Conservation (phyloP, 2,888 invertebrate species). For the Agriotes lineatus region DNA sequence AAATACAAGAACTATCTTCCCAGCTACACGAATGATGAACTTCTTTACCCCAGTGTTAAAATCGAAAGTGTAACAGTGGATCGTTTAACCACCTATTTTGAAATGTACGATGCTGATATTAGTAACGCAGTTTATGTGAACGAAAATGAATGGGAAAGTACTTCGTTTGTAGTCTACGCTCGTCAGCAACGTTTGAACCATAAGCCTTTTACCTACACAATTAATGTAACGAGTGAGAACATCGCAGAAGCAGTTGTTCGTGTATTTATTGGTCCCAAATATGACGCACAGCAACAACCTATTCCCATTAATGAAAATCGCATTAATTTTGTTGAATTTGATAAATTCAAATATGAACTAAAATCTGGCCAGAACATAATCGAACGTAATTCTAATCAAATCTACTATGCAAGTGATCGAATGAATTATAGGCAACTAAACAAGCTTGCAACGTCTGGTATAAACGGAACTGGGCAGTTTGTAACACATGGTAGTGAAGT, state of each 20-base stretch:
- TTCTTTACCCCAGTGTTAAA: constrained; percentile 72
- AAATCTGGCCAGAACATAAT: constrained; percentile 76
- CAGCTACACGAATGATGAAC: too few species aligned
- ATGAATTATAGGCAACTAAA: too few species aligned
- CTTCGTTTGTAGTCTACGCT: too few species aligned
- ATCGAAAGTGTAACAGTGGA: constrained; percentile 75
- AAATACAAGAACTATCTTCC: too few species aligned
- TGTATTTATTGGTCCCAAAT: constrained; percentile 82
- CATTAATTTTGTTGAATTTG: constrained; percentile 73
- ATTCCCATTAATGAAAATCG: constrained; percentile 70
- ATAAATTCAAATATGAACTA: constrained; percentile 72
- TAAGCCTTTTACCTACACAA: constrained; percentile 74
- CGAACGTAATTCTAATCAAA: constrained; percentile 75
- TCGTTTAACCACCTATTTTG: constrained; percentile 78
- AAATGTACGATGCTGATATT: constrained; percentile 74
- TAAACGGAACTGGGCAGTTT: too few species aligned
- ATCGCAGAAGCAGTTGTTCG: constrained; percentile 72
- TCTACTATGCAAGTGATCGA: too few species aligned
- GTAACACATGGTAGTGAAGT: too few species aligned
- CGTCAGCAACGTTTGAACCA: constrained; percentile 79
- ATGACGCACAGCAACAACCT: constrained; percentile 70
- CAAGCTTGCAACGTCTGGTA: too few species aligned
- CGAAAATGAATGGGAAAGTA: constrained; percentile 59
- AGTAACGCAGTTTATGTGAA: constrained; percentile 69
- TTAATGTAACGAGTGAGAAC: constrained; percentile 73